Evolutionary conservation across 2,797 vertebrate genomes (phyloP), one percentile per base, ranked within the genome.

Genomic region (Melanotaenia nigrans): DNA sequence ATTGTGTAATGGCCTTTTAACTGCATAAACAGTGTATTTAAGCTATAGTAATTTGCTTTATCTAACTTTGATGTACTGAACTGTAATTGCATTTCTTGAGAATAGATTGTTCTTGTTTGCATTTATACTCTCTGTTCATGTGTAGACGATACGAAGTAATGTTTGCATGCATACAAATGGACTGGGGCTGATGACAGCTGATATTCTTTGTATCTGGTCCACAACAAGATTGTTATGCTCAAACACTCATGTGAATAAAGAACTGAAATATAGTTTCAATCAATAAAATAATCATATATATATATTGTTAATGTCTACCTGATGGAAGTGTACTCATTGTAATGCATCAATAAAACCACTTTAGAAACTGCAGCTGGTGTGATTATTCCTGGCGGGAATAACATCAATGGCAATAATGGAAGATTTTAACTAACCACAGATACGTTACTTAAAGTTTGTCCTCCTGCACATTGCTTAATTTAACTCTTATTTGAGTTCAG

Each of bases 281-380:
- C 65, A 38, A 75, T 79, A 18, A 81, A 78, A 86, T 79, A 42
- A 81, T 82, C 75, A 82, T 78, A 30, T 30, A 30, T 30, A 30
- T 83, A 76, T 71, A 81, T 81, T 83, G 71, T 82, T 83, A 87
- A 86, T 88, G 84, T 91, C 88, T 83, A 86, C 61, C 61, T 68
- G 61, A 87, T 82, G 35, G 79, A 87, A 86, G 82, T 91, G 87
- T 93, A 90, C 77, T 87, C 85, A 75, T 89, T 92, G 84, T 90
- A 86, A 89, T 87, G 87, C 73, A 87, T 82, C 78, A 74, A 92
- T 87, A 89, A 93, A 93, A 92, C 85, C 64, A 82, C 69, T 73
- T 85, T 74, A 84, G 57, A 89, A 84, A 79, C 32, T 28, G 33
- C 5, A 59, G 42, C 61, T 75, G 32, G 25, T 75, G 42, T 71